Base-by-base conservation (phyloP, 2,888 invertebrate genomes). In the Macaria liturata region DNA sequence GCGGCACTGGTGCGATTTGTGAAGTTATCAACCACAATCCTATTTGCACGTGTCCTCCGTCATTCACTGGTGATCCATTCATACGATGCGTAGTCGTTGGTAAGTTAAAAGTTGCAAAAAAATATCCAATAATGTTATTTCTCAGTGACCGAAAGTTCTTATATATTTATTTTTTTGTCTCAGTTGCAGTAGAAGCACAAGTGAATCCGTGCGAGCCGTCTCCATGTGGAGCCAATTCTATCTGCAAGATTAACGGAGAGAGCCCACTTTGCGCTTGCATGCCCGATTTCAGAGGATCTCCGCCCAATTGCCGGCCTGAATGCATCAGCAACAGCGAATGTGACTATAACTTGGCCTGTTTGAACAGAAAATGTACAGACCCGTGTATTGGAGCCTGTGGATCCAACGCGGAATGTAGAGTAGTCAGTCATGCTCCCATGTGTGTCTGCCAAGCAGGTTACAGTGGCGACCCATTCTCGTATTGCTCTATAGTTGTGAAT, bases 321-420 rank as follows among this genome's bases (percentile, higher is more conserved):
- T 97, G 97, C 80, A 93, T 95, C 49, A 94, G 95, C 64, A 96
- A 96, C 73, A 94, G 94, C 54, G 96, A 97, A 85, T 97, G 96
- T 75, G 85, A 93, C 44, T 93, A 93, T 71, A 93, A 93, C 68
- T 85, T 94, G 67, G 95, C 96, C 3, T 97, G 97, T 75, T 90
- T 94, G 9, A 95, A 95, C 81, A 94, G 94, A 75, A 96, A 95
- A 88, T 97, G 97, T 81, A 87, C 89, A 57, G 95, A 97, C 81
- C 96, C 96, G 8, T 96, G 96, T 72, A 91, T 94, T 40, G 94
- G 94, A 39, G 92, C 94, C 9, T 97, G 97, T 81, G 96, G 96
- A 37, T 75, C 92, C 2, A 95, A 95, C 75, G 94, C 96, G 3
- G 95, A 95, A 75, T 97, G 97, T 75, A 93, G 94, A 67, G 96